Percentiles rank a stretch among this genome's conserved stretches.
Evolutionary conservation across 2,113 vertebrate species (phyloP).

Genomic region (Megaceryle torquata): DNA sequence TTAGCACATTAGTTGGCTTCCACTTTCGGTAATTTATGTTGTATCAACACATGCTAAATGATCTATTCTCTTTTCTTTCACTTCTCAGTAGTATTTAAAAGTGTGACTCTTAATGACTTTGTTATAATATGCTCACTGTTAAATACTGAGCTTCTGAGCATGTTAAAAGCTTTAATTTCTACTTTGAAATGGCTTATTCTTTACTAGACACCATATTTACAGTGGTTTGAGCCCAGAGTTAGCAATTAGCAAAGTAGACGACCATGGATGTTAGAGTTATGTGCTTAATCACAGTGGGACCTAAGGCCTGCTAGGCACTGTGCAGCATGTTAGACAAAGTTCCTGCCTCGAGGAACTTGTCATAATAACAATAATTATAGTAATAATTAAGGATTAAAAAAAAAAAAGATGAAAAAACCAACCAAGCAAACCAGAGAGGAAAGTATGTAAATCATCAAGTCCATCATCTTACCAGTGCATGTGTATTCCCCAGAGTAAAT

Average conservation of each 20-base stretch:
- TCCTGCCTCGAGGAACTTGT: not conserved
- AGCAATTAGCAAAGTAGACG: not conserved
- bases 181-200: not conserved
- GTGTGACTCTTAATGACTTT: not conserved
- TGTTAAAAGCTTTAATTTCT: conserved; percentile 36
- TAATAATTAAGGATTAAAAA: not conserved
- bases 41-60: not conserved
- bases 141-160: not conserved
- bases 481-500: not conserved
- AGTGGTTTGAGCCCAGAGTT: not conserved
- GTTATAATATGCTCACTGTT: not conserved
- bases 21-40: conserved; percentile 3
- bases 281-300: not conserved
- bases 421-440: not conserved
- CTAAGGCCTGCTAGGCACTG: not conserved
- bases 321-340: not conserved
- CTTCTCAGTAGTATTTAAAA: conserved; percentile 25
- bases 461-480: not conserved
- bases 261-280: not conserved
- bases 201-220: not conserved
- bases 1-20: not conserved
- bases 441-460: not conserved
- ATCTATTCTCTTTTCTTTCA: conserved; percentile 5
- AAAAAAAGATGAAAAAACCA: not conserved
- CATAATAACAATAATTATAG: not conserved